phyloP scores from a whole-genome alignment of 2,888 invertebrate genomes.

The Trisateles emortualis region DNA sequence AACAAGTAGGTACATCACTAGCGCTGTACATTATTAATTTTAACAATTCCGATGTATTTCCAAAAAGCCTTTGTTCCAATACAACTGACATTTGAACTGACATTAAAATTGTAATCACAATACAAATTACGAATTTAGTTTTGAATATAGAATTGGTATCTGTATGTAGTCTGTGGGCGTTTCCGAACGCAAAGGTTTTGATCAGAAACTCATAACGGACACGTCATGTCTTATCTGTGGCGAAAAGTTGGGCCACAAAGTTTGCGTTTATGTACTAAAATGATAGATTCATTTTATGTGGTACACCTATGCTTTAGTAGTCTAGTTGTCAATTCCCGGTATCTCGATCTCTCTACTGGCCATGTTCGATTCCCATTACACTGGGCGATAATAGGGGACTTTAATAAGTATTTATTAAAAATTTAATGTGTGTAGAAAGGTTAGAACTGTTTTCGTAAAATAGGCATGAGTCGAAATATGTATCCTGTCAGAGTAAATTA shows the following conservation, averaged over 20 bases:
- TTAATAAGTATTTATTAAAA: too few species aligned
- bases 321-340: too few species aligned
- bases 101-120: slow-evolving; percentile 3
- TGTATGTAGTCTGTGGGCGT: slow-evolving; percentile 60
- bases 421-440: too few species aligned
- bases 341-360: too few species aligned
- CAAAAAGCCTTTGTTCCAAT: slow-evolving; percentile 5
- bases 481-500: too few species aligned
- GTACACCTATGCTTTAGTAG: not conserved
- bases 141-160: slow-evolving; percentile 48
- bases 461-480: too few species aligned
- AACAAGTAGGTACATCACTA: not conserved
- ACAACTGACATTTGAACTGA: not conserved
- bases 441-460: too few species aligned
- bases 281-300: not conserved
- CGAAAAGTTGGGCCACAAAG: slow-evolving; percentile 62
- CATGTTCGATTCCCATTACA: too few species aligned
- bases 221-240: slow-evolving; percentile 80
- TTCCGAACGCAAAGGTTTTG: slow-evolving; percentile 63
- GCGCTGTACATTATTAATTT: not conserved
- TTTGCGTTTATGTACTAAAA: slow-evolving; percentile 17
- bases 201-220: slow-evolving; percentile 80
- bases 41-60: not conserved
- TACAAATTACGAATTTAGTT: slow-evolving; percentile 35
- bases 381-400: too few species aligned